Evolutionary conservation across 2,888 invertebrate genomes (phyloP), one percentile per base, ranked within the genome.

Genomic region (Aethes cnicana): DNA sequence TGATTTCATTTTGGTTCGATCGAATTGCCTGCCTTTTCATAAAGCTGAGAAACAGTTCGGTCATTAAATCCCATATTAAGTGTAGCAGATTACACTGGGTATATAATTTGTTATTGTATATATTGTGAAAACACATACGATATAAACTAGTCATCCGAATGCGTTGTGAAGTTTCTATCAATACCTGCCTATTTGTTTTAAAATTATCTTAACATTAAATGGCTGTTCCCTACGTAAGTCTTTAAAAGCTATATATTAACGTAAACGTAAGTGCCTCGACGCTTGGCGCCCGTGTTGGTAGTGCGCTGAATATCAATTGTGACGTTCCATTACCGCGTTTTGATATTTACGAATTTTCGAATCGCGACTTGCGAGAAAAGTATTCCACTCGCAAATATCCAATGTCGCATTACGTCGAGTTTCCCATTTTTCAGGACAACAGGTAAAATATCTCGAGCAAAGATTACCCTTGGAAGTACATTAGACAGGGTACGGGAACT

Each of bases 241-340:
- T 50, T 50, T 44, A 50, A 50, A 44, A 50, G 43, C 43, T 50
- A 30, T 44, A 43, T 50, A 50, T 50, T 50, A 50, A 33, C 32
- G 48, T 48, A 43, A 39, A 44, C 30, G 37, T 47, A 37, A 47
- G 36, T 43, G 36, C 36, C 23, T 50, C 30, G 43, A 50, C 43
- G 37, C 30, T 48, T 41, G 23, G 26, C 36, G 20, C 12, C 16
- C 37, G 43, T 30, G 30, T n/a, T n/a, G n/a, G n/a, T n/a, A 37
- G 43, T 43, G 43, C 36, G 43, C 50, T 30, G 50, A 50, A 50
- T 50, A 50, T 44, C 36, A 50, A 50, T 50, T 36, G 50, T 50
- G 43, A 44, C 30, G 23, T 50, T 30, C 16, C 36, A 44, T 50
- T 44, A 44, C 44, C 26, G 23, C 36, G 12, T 37, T 30, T 25